phyloP scores from a whole-genome alignment of 30 jellyfish, hydroid and myxozoan species.

The Phacellophora camtschatica region DNA sequence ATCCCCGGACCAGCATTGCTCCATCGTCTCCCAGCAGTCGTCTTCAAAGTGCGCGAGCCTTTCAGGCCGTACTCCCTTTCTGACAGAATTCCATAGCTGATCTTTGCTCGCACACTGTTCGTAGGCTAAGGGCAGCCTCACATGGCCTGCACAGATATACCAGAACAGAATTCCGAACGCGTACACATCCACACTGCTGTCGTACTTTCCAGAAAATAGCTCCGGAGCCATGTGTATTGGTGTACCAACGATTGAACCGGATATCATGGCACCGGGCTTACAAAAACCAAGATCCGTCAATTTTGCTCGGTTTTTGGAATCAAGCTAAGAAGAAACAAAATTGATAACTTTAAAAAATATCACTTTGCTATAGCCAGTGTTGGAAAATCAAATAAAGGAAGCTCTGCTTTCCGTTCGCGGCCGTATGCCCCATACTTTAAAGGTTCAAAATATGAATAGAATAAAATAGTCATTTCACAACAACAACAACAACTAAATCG shows the following conservation, averaged over 20 bases:
- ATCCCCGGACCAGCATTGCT: conserved; percentile 99
- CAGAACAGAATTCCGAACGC: conserved; percentile 97
- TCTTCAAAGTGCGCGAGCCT: conserved; percentile 96
- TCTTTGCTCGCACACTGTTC: conserved; percentile 99
- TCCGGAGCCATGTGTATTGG: conserved; percentile 99
- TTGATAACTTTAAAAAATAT: too few relatives aligned
- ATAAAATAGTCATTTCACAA: too few relatives aligned
- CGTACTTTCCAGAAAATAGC: conserved; percentile 94
- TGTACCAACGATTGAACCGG: conserved; percentile 98
- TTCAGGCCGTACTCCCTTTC: conserved; percentile 98
- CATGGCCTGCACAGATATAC: conserved; percentile 99
- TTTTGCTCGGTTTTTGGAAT: conserved; percentile 93
- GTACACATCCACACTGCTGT: conserved; percentile 97
- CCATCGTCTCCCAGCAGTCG: conserved; percentile 99
- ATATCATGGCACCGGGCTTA: conserved; percentile 99
- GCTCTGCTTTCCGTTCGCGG: too few relatives aligned
- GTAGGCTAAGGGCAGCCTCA: conserved; percentile 92
- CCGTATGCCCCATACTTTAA: too few relatives aligned
- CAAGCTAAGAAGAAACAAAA: conserved; percentile 82
- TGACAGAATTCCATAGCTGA: conserved; percentile 99
- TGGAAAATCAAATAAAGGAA: too few relatives aligned
- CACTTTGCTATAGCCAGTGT: too few relatives aligned
- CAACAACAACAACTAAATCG: too few relatives aligned
- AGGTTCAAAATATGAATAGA: too few relatives aligned
- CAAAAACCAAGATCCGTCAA: conserved; percentile 97